These are phyloP conservation scores for Anarrhichthys ocellatus DNA, from an alignment of 2,113 vertebrate species.

Conservation along the genomic window DNA sequence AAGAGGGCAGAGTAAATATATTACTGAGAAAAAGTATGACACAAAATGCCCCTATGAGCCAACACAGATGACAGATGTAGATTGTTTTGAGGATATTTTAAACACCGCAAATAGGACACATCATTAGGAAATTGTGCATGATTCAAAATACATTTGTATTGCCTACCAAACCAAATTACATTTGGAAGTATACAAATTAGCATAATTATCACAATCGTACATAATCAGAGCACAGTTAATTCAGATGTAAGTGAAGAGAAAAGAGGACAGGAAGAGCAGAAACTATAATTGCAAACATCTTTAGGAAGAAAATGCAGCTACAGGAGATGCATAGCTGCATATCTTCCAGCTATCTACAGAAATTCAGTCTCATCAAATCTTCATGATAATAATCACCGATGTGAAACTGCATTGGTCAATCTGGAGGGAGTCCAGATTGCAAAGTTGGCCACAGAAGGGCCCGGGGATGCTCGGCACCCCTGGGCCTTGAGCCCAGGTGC, in stretches of 20 bases:
- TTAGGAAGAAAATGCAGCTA: neutral
- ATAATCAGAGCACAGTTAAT: neutral
- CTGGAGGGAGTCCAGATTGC: conserved; percentile 34
- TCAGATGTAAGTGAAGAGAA: neutral
- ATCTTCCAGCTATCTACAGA: conserved; percentile 32
- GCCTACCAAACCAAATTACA: neutral
- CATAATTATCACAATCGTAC: neutral
- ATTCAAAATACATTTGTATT: neutral
- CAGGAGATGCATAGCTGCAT: conserved; percentile 7
- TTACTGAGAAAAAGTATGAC: neutral
- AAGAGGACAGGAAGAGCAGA: neutral
- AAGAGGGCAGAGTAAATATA: neutral
- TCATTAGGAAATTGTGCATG: neutral
- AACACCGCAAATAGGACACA: neutral
- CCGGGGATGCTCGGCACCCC: neutral
- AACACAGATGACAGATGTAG: neutral
- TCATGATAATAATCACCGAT: conserved; percentile 47
- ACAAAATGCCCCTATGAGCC: neutral
- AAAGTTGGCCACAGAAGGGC: conserved; percentile 13
- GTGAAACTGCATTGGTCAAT: conserved; percentile 43
- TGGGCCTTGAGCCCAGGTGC: conserved; percentile 17
- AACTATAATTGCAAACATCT: conserved; percentile 7
- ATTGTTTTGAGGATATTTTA: neutral
- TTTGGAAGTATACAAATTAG: neutral
- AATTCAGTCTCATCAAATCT: conserved; percentile 42